Base-by-base conservation (phyloP, 2,888 invertebrate genomes). In the Isoperla grammatica region DNA sequence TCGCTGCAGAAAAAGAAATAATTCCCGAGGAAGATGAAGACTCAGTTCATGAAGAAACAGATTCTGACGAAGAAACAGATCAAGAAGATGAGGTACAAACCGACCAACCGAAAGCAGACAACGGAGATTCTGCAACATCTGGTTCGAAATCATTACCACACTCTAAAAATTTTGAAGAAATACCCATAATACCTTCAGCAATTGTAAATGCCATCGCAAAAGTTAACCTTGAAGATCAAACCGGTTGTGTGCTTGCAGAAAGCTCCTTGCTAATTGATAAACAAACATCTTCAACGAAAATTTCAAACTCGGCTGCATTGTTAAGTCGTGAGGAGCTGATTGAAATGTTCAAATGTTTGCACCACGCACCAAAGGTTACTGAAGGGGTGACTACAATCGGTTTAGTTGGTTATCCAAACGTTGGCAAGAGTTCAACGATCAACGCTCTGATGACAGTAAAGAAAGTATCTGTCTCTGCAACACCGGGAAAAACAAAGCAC, bases 351-450 rank as follows among this genome's bases (percentile, higher is more conserved):
- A 85, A 82, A 67, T 77, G 76, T 8, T 74, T 88, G 17, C 81
- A 84, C 61, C 72, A 68, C 2, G 79, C 77, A 1, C 67, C 70
- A 69, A 76, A 78, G 72, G 73, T 72, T 71, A 74, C 76, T 19
- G 68, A 74, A 29, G 75, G 78, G n/a, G 71, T 86, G 29, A 81
- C 87, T 6, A 91, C 91, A n/a, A 84, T 95, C 60, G 95, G 96
- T 6, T 81, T 96, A 74, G 96, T 99, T 60, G 99, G 99, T 1
- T 99, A 99, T 77, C 99, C 99, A 0, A 99, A 99, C 80, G 99
- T 99, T 1, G 99, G 99, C n/a, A 99, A 99, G 76, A 98, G 97
- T 74, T 98, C 98, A 62, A 95, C 98, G 8, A 96, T 99, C 61
- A 99, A 99, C 78, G 83, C 95, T 15, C 74, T 99, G 49, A 80